phyloP scores from a whole-genome alignment of 2,113 vertebrate genomes.

The Hucho hucho region DNA sequence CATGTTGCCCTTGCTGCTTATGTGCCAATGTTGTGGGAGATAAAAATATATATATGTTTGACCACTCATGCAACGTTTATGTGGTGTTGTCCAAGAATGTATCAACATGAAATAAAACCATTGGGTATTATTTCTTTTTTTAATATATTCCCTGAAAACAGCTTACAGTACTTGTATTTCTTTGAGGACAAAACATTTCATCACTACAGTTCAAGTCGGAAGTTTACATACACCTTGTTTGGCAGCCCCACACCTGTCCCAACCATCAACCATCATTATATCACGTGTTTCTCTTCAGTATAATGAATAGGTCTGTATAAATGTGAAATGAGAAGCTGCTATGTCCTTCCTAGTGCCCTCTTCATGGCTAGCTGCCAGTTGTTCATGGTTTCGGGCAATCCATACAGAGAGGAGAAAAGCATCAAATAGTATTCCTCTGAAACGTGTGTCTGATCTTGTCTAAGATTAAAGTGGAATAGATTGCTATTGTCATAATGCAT shows the following conservation, averaged over 20 bases:
- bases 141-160: constrained; percentile 56
- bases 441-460: background rate
- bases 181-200: too few relatives aligned
- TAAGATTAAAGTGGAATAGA: background rate
- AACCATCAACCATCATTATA: background rate
- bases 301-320: background rate
- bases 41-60: constrained; percentile 59
- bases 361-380: background rate
- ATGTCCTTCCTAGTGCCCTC: constrained; percentile 11
- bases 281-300: background rate
- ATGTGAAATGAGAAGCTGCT: constrained; percentile 1
- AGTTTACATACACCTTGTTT: too few relatives aligned
- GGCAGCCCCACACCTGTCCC: too few relatives aligned
- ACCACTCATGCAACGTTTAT: constrained; percentile 79
- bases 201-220: too few relatives aligned
- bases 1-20: constrained; percentile 80
- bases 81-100: constrained; percentile 81
- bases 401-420: background rate
- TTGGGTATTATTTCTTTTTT: constrained; percentile 79
- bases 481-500: too few relatives aligned
- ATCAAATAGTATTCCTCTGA: background rate
- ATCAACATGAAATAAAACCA: constrained; percentile 77
- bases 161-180: background rate
- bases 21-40: constrained; percentile 76
- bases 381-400: background rate